Conservation (phyloP, 1,140 invertebrate genomes). For the Conus ventricosus region DNA sequence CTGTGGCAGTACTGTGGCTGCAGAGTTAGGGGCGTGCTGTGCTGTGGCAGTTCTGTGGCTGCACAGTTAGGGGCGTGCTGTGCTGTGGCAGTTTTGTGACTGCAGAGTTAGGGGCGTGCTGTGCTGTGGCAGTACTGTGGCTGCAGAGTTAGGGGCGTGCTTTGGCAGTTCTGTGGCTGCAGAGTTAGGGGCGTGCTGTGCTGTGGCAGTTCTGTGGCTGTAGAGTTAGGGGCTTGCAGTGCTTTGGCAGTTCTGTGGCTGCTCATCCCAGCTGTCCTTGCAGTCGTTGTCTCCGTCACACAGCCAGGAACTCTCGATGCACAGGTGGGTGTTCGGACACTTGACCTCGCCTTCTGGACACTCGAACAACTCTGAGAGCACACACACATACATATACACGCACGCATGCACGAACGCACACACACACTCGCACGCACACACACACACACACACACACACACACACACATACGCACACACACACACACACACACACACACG, state of each 20-base stretch:
- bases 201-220: neutral
- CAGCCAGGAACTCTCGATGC: slow-evolving; percentile 12
- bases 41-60: neutral
- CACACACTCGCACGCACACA: no score
- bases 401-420: no score
- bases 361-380: neutral
- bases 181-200: neutral
- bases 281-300: slow-evolving; percentile 24
- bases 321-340: slow-evolving; percentile 6
- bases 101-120: no score
- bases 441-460: no score
- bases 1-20: neutral
- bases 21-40: no score
- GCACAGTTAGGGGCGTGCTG: neutral
- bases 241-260: neutral
- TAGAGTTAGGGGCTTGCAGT: neutral
- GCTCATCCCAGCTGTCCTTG: slow-evolving; percentile 14
- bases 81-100: neutral
- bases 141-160: neutral
- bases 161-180: neutral
- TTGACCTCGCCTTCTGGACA: slow-evolving; percentile 17
- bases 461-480: no score
- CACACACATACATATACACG: no score
- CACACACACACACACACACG: no score
- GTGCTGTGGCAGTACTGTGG: neutral